Percentiles rank a stretch among this genome's conserved stretches.
phyloP scores from a whole-genome alignment of 2,797 vertebrate genomes.

The Hypotaenidia philippensis region DNA sequence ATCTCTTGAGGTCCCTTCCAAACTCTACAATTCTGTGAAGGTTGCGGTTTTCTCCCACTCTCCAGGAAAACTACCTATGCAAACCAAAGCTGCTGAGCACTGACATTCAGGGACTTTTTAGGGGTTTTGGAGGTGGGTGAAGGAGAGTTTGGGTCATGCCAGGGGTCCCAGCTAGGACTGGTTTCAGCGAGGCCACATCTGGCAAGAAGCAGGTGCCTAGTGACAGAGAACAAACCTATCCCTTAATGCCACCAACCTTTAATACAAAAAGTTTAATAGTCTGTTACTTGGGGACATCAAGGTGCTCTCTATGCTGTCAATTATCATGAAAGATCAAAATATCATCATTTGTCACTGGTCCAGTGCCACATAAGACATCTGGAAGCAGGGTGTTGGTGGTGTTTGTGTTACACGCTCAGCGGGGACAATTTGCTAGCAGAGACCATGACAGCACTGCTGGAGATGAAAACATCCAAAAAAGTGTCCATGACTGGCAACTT shows the following conservation, averaged over 20 bases:
- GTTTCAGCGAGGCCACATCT: background rate
- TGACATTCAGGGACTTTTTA: background rate
- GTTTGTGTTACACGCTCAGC: constrained; percentile 38
- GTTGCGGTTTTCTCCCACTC: background rate
- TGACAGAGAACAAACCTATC: background rate
- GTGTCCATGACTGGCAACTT: constrained; percentile 64
- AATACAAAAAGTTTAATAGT: background rate
- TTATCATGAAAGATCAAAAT: background rate
- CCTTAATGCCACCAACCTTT: background rate
- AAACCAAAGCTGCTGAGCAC: background rate
- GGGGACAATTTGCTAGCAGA: constrained; percentile 21
- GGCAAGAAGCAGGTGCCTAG: background rate
- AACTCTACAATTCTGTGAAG: too few relatives aligned
- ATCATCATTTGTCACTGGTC: constrained; percentile 4
- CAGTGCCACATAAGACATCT: constrained; percentile 57
- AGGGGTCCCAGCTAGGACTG: background rate
- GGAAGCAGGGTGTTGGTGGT: constrained; percentile 55
- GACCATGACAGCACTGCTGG: constrained; percentile 53
- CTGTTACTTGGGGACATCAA: background rate
- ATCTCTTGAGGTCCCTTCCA: too few relatives aligned
- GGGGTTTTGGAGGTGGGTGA: background rate
- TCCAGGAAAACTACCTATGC: background rate
- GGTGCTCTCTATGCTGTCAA: background rate
- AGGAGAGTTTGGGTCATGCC: background rate
- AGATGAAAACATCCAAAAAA: constrained; percentile 60